Evolutionary conservation across 1,140 invertebrate genomes (phyloP), one percentile per base, ranked within the genome.

Genomic region (Bombus turneri): DNA sequence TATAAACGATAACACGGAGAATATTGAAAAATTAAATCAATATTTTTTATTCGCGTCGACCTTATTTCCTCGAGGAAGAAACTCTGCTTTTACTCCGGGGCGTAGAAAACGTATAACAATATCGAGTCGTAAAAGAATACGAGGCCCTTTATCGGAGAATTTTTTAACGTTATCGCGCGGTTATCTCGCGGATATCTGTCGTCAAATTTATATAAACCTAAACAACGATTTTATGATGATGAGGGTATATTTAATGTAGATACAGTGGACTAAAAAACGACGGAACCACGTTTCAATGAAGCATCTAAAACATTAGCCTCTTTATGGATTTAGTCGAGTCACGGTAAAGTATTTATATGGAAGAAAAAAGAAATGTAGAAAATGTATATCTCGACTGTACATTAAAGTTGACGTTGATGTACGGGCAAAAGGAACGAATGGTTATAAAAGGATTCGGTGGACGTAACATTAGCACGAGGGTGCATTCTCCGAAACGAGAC

Each of bases 371-470:
- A 41, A 41, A 31, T 53, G 47, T 53, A 66, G 18, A 13, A 31
- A 22, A 25, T 31, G 34, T 75, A n/a, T 62, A 75, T 82, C 81
- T 82, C 73, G 53, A 25, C 22, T 9, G 22, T 57, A 22, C 82
- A 59, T 83, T 83, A 78, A 39, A 41, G 37, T 66, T 34, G 73
- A 83, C 81, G 41, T 76, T 83, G 72, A 83, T 39, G 62, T 25
- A 76, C 72, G 74, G 47, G 37, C 28, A 31, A 53, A 18, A 31
- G 31, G 43, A 25, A 66, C 13, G 62, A 64, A 82, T 34, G 57
- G 81, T 57, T 53, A 47, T n/a, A 76, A 83, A 68, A 83, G 68
- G 59, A 68, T 83, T 76, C 59, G 2, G 62, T n/a, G n/a, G 10
- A 47, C n/a, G 57, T 8, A 5, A 62, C 81, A 64, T 76, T 76